Base-by-base conservation (phyloP, 2,113 vertebrate species). In the Oplegnathus fasciatus region DNA sequence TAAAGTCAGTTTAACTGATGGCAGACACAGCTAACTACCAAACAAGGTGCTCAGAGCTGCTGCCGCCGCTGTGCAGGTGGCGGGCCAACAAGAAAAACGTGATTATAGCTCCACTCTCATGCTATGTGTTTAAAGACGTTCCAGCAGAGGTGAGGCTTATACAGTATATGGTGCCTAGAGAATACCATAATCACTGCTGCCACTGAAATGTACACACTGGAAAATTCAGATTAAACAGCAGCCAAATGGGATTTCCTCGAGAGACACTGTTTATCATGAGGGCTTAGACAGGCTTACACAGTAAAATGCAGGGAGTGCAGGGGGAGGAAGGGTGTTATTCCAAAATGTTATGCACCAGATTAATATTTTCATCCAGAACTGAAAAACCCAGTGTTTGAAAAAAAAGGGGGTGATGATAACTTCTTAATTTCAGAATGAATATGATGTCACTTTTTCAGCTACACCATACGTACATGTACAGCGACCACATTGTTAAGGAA, bases 21-120 rank as follows among this genome's bases (percentile, higher is more conserved):
- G 77, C 70, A 90, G 78, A 78, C 64, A 72, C 88, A 2, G 54
- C 84, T 54, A 37, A 89, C 91, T 95, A 93, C 94, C 94, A 95
- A 94, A 96, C 89, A 95, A 94, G 95, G 94, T 15, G 84, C 80
- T 86, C 18, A 34, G 67, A 84, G 40, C 86, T 67, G 74, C 68
- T 26, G 71, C 20, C 0, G 24, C 60, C 20, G 5, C 50, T 9
- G 67, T 32, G 30, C 86, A 89, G 81, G 87, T 92, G 78, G 58
- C 76, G 28, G 28, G 60, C 71, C 42, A 9, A 54, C 30, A 69
- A 66, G 0, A 40, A 37, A 65, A 57, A 68, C 30, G 1, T 2
- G n/a, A 73, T 55, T 48, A 46, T 1, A 62, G 69, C 46, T 62
- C 68, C 46, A 66, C 34, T 73, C 65, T 34, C 20, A 30, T 61